Evolutionary conservation across 2,113 vertebrate genomes (phyloP).

Genomic region (Pelusios castaneus): DNA sequence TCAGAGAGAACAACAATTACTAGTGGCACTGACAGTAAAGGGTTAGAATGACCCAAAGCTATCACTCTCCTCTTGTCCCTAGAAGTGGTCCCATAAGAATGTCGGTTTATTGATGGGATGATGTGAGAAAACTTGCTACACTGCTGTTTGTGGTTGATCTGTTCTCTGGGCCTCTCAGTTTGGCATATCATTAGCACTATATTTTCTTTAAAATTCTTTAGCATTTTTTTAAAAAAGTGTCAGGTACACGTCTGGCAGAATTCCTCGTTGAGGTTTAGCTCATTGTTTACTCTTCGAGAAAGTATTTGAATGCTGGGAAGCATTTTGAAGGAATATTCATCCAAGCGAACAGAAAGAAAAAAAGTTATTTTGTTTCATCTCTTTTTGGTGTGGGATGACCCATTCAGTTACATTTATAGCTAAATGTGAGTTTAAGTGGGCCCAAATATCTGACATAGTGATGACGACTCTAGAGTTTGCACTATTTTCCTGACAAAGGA

Average conservation of each 20-base stretch:
- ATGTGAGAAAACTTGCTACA: background rate
- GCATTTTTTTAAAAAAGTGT: background rate
- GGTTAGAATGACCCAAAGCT: background rate
- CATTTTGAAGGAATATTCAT: background rate
- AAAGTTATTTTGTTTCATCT: background rate
- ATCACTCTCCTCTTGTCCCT: background rate
- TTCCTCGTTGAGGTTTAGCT: background rate
- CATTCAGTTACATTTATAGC: background rate
- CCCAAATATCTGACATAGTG: background rate
- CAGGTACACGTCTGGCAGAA: background rate
- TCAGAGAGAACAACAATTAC: background rate
- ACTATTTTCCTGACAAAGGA: background rate
- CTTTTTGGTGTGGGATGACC: background rate
- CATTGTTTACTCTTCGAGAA: background rate
- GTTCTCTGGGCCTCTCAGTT: background rate
- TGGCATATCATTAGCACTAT: background rate
- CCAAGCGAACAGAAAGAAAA: accelerated
- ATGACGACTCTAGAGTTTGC: background rate
- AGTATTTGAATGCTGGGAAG: background rate
- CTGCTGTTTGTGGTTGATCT: too few species aligned
- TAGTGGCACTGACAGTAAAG: background rate
- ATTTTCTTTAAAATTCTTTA: background rate
- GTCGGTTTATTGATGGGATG: background rate
- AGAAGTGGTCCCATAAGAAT: background rate
- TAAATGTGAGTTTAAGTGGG: background rate